Evolutionary conservation across 2,797 vertebrate species (phyloP).

Genomic region (Chloroceryle inda): DNA sequence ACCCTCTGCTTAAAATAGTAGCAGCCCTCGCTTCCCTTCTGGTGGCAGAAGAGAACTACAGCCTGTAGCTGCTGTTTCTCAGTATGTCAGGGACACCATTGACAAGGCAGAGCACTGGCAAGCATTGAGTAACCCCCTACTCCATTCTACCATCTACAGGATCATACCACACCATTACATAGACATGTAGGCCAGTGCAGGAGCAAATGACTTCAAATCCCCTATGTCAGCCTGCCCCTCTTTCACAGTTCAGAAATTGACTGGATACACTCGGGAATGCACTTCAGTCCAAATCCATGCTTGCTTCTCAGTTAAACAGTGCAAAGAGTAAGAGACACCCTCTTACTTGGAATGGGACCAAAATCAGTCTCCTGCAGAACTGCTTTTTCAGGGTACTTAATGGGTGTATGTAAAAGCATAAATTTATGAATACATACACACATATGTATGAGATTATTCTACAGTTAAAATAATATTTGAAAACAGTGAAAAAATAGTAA

Average conservation of each 20-base stretch:
- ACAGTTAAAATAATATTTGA: not conserved
- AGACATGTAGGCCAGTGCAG: fast-evolving
- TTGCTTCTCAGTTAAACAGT: not conserved
- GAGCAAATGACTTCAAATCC: fast-evolving
- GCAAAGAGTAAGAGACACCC: not conserved
- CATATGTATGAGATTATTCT: not conserved
- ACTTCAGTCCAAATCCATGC: not conserved
- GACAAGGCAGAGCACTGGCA: not conserved
- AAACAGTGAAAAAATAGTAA: not conserved
- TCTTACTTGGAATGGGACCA: not conserved
- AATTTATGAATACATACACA: not conserved
- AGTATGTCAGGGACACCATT: not conserved
- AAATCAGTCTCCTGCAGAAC: not conserved
- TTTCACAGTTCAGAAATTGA: not conserved
- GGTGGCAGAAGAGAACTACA: not conserved
- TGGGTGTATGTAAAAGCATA: not conserved
- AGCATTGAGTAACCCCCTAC: not conserved
- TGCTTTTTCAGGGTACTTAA: not conserved
- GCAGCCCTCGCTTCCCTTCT: not conserved
- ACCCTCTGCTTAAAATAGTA: not conserved
- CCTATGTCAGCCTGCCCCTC: fast-evolving
- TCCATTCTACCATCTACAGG: not conserved
- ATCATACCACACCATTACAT: not conserved
- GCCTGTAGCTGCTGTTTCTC: not conserved
- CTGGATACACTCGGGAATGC: not conserved